phyloP scores from a whole-genome alignment of 2,113 vertebrate genomes.

The Rhipidura dahli region DNA sequence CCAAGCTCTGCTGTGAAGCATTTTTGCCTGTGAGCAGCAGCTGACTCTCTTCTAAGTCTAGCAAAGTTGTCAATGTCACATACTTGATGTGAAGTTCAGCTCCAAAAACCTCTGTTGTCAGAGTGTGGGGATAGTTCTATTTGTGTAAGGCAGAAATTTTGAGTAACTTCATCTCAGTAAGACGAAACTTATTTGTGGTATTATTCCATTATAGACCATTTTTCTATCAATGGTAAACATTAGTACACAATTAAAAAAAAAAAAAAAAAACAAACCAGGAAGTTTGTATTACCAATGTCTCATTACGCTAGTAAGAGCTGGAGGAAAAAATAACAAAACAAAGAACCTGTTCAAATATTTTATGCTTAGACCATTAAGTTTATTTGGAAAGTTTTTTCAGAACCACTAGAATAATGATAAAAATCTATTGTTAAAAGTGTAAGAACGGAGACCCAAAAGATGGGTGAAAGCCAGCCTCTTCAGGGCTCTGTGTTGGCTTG shows the following conservation, averaged over 20 bases:
- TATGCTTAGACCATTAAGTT: not conserved
- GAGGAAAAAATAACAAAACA: not conserved
- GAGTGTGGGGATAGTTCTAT: rapidly evolving
- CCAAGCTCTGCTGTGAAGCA: not conserved
- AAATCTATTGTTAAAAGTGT: not conserved
- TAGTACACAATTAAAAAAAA: rapidly evolving
- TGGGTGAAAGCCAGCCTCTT: not conserved
- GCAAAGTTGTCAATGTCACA: not conserved
- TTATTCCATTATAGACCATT: not conserved
- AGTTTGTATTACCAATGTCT: not conserved
- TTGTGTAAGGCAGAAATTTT: not conserved
- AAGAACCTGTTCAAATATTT: not conserved
- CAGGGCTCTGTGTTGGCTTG: not conserved
- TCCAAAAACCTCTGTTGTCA: not conserved
- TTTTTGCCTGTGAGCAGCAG: not conserved
- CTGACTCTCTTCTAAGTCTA: not conserved
- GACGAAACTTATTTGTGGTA: not conserved
- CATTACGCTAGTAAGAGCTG: rapidly evolving
- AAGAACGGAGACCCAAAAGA: not conserved
- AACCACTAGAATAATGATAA: not conserved
- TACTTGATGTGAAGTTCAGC: not conserved
- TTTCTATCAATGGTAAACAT: not conserved
- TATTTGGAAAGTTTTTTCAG: not conserved
- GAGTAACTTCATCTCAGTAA: not conserved
- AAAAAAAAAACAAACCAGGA: not conserved